A percentile compares a stretch with the other conserved stretches of the same genome.
phyloP scores from a whole-genome alignment of 2,888 invertebrate species.

The Drosophila pseudotakahashii region DNA sequence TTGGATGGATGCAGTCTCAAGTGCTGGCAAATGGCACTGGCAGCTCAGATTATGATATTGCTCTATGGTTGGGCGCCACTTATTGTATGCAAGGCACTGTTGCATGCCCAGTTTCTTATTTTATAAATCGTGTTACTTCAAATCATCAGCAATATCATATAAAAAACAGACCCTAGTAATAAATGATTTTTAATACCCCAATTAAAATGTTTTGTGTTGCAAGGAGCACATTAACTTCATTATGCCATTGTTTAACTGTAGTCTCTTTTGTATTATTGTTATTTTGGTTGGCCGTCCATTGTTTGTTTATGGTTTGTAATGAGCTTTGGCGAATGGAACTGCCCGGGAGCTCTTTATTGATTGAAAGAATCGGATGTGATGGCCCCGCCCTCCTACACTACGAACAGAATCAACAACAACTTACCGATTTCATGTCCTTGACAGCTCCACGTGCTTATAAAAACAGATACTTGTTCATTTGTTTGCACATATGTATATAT shows the following conservation, averaged over 20 bases:
- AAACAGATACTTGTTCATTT: constrained; percentile 10
- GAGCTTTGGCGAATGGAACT: constrained; percentile 22
- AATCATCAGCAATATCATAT: too few relatives aligned
- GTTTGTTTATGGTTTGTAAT: constrained; percentile 38
- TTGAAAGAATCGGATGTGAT: constrained; percentile 2
- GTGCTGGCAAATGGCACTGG: not conserved
- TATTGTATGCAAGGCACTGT: too few relatives aligned
- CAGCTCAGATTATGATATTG: not conserved
- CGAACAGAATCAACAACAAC: constrained; percentile 12
- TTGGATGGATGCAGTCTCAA: not conserved
- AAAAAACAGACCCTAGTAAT: too few relatives aligned
- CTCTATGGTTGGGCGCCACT: too few relatives aligned
- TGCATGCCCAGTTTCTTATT: too few relatives aligned
- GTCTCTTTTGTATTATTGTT: not conserved
- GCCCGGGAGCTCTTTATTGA: constrained; percentile 23
- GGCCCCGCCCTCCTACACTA: not conserved
- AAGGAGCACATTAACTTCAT: not conserved
- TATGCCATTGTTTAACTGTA: not conserved
- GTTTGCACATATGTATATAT: not conserved
- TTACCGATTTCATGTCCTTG: constrained; percentile 30
- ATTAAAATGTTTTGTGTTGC: not conserved
- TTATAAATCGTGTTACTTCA: too few relatives aligned
- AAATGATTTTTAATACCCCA: not conserved
- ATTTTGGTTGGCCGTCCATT: not conserved
- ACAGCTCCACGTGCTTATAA: constrained; percentile 16